Evolutionary conservation across 2,888 invertebrate genomes (phyloP), one percentile per base, ranked within the genome.

Genomic region (Caenorhabditis panamensis): DNA sequence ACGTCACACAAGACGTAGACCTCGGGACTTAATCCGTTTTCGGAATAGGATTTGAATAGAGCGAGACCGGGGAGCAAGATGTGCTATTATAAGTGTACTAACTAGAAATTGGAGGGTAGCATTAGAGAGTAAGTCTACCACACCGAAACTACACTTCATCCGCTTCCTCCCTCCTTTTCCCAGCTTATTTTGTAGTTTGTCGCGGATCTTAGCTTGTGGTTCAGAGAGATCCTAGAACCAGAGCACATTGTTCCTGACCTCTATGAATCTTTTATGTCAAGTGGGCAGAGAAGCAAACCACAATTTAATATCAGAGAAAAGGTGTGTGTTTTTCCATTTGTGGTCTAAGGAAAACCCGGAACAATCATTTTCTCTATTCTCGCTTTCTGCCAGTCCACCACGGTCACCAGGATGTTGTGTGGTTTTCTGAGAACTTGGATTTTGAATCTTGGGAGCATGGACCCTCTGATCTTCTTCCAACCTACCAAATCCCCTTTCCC

Each of bases 301-400:
- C 51, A 51, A 51, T 51, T 13, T 51, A 51, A 51, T 51, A 24
- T 51, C 51, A 11, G 11, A 41, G 41, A 6, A 41, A 41, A 41
- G 41, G 41, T 41, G 22, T 24, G 8, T 51, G 51, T 51, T 51
- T 51, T 51, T 2, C 13, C 51, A 31, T 11, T 4, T 13, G 24
- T 47, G 47, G 47, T 41, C 41, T 41, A n/a, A 11, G 51, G 24
- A 51, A 51, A 51, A 51, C 51, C 51, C 51, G 51, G 51, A 51
- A 51, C 51, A 24, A 51, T 24, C 26, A 3, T 24, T 24, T 22
- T 51, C 24, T 24, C 2, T 3, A 24, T 6, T 13, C 22, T 11
- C n/a, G 49, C 20, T 20, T 20, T 20, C 49, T 5, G 22, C 20
- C 49, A 49, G 20, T 4, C 18, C 2, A 49, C 5, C 4, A 49